Base-by-base conservation (phyloP, 2,888 invertebrate genomes). In the Brachyopa scutellaris region DNA sequence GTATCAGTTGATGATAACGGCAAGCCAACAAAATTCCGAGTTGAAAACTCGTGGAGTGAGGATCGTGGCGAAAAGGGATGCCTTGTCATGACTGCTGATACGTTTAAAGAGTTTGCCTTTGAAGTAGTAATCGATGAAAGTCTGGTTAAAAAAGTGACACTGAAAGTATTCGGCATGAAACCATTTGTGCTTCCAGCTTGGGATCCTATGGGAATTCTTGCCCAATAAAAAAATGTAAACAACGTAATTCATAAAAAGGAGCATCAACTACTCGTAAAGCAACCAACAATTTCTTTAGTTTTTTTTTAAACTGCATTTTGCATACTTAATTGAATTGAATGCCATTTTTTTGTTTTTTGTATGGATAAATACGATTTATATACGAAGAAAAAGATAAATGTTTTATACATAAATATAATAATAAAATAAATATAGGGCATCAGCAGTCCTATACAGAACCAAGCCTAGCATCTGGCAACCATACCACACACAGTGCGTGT, bases 1-100 rank as follows among this genome's bases (percentile, higher is more conserved):
- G 95, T 96, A 7, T 94, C 95, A 6, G 92, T 94, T 11, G 94
- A 96, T 88, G 96, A 92, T 72, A 90, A 93, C 55, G 95, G 93
- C 1, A 92, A 93, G 62, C 93, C 95, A 0, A 91, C 91, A 1
- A 96, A 96, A 89, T 94, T 97, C 91, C 93, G 97, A 33, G 97
- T 97, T 1, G 97, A 97, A 90, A 97, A 97, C 89, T 97, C 97
- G 0, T 97, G 97, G 95, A 96, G 97, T 33, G 97, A 97, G 86
- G 96, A 97, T 85, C 93, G 95, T 64, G 96, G 95, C 17, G 93
- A 96, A 82, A 97, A 97, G 87, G 97, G 97, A 0, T 97, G 97
- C 87, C 90, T 97, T 51, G 91, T 96, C 29, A 95, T 97, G 93
- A 94, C 95, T 0, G 92, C 94, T 49, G 95, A 95, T 0, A 97